Evolutionary conservation across 2,797 vertebrate species (phyloP).

Genomic region (Tragopan temminckii): DNA sequence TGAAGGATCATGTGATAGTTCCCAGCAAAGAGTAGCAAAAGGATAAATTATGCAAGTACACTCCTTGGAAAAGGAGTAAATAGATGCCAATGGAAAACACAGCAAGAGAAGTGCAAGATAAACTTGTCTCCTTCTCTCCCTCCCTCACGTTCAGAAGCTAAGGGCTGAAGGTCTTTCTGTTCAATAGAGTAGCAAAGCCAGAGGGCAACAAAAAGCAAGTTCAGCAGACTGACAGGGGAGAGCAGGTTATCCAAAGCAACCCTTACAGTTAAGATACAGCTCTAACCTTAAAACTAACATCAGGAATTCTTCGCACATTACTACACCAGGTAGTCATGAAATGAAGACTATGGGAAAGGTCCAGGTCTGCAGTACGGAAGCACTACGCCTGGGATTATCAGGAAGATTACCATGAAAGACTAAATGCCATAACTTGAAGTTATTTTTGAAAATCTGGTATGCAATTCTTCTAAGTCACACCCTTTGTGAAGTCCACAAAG

Average conservation of each 20-base stretch:
- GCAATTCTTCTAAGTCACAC: slow-evolving; percentile 7
- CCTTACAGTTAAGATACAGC: neutral
- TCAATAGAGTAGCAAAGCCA: neutral
- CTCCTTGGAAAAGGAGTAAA: slow-evolving; percentile 5
- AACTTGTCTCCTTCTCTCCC: neutral
- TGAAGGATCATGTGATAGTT: slow-evolving; percentile 37
- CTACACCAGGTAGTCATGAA: neutral
- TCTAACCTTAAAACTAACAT: neutral
- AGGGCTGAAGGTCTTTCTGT: neutral
- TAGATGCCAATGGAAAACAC: neutral
- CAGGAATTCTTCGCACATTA: neutral
- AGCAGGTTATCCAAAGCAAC: neutral
- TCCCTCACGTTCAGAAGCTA: slow-evolving; percentile 31
- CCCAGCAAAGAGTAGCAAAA: neutral
- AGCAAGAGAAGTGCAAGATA: slow-evolving; percentile 9
- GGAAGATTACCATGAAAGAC: neutral
- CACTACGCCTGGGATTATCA: neutral
- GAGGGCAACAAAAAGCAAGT: neutral
- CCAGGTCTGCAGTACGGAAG: neutral
- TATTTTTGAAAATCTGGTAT: neutral
- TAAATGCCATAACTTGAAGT: neutral
- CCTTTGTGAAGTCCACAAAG: neutral
- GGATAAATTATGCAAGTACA: slow-evolving; percentile 22
- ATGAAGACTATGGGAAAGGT: neutral
- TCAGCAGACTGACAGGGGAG: neutral